These are phyloP conservation scores for Turritopsis rubra DNA, from an alignment of 30 jellyfish, hydroid and myxozoan species.

Conservation along the genomic window DNA sequence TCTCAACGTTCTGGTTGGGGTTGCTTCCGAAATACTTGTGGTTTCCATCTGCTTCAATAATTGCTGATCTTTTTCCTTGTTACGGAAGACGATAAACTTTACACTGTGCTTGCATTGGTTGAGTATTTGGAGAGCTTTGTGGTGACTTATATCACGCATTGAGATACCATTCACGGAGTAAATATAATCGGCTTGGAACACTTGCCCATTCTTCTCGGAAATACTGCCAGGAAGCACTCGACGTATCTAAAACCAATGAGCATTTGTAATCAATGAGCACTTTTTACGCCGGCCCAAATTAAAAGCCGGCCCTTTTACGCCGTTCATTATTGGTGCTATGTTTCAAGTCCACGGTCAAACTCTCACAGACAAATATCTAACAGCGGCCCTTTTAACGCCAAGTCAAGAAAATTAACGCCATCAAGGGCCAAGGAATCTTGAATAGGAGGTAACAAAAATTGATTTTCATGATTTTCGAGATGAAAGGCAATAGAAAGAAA, in stretches of 20 bases:
- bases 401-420: too few species aligned
- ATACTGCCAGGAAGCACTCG: constrained; percentile 79
- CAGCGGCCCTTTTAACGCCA: too few species aligned
- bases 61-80: constrained; percentile 26
- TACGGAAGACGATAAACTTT: constrained; percentile 61
- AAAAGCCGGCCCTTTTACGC: too few species aligned
- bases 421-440: too few species aligned
- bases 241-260: constrained; percentile 56
- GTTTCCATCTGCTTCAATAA: neutral
- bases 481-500: too few species aligned
- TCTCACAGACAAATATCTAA: too few species aligned
- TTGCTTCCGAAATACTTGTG: neutral
- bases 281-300: too few species aligned
- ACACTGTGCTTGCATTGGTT: constrained; percentile 59
- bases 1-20: neutral
- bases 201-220: constrained; percentile 59
- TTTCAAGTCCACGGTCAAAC: too few species aligned
- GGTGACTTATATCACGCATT: constrained; percentile 83
- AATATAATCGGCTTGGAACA: constrained; percentile 68
- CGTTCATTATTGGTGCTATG: too few species aligned
- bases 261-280: too few species aligned
- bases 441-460: too few species aligned
- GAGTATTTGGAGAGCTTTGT: constrained; percentile 76
- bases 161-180: constrained; percentile 85
- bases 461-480: too few species aligned